phyloP scores from a whole-genome alignment of 1,140 invertebrate genomes.

The Zaprionus camerounensis region DNA sequence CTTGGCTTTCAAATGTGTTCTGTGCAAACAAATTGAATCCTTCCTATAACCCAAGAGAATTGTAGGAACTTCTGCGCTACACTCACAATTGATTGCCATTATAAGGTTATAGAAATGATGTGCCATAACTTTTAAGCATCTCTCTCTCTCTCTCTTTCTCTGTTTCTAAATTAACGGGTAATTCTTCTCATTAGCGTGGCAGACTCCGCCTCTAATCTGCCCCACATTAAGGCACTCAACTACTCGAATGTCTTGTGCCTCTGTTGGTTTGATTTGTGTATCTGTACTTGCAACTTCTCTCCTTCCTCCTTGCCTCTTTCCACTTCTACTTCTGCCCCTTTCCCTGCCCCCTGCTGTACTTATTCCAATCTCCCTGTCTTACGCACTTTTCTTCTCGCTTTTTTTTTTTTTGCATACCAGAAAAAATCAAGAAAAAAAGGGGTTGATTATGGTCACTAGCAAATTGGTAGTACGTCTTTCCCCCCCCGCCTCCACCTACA shows the following conservation, averaged over 20 bases:
- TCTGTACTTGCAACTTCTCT: conserved; percentile 31
- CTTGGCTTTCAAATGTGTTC: too few species aligned
- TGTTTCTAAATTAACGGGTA: neutral
- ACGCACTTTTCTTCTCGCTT: conserved; percentile 55
- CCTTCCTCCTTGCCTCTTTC: neutral
- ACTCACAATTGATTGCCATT: neutral
- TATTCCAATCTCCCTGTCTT: conserved; percentile 26
- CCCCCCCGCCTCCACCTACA: neutral
- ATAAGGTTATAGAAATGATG: neutral
- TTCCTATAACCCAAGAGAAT: neutral
- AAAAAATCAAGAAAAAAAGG: conserved; percentile 59
- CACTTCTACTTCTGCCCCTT: neutral
- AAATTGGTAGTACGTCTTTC: conserved; percentile 70
- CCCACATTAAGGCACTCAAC: neutral
- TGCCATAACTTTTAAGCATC: neutral
- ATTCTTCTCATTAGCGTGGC: conserved; percentile 5
- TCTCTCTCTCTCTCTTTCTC: neutral
- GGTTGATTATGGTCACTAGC: conserved; percentile 82
- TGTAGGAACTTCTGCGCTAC: neutral
- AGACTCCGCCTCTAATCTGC: neutral
- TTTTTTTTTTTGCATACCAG: conserved; percentile 59
- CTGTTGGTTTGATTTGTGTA: conserved; percentile 32
- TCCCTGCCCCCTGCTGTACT: neutral
- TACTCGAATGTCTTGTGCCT: neutral
- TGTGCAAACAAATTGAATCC: too few species aligned